Base-by-base conservation (phyloP, 1,140 invertebrate species). In the Aphelinus certus region DNA sequence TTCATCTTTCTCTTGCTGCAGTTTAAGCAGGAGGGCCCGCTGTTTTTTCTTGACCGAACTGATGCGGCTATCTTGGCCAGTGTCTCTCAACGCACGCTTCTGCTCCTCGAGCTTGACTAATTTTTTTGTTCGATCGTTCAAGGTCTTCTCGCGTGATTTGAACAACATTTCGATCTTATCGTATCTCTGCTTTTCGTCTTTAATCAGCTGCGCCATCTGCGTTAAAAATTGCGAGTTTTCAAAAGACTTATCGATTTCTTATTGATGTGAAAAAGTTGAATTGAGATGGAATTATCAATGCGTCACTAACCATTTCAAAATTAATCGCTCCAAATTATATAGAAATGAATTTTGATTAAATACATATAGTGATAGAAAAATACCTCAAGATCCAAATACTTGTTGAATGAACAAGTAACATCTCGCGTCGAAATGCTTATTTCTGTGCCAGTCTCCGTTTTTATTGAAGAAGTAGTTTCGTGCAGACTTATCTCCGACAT, bases 51-150 rank as follows among this genome's bases (percentile, higher is more conserved):
- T 88, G 26, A 91, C 88, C 6, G 88, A 86, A 58, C 90, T 87
- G 68, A 88, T 84, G 65, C 84, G 83, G 79, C 84, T 86, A 47
- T 88, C 88, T 68, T 88, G 90, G 9, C 89, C 89, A 9, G 87
- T 87, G 76, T 90, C 89, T 73, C 83, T 80, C 6, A 88, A 71
- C 7, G 82, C 87, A 48, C 88, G 85, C 76, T 90, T 90, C 74
- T 90, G 88, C 75, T 91, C 88, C 61, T 91, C 85, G 73, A 90
- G 84, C 60, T 88, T 86, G 7, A 90, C 84, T 75, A 91, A 88
- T 62, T 90, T 90, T 78, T 88, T 89, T 2, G 90, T 90, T 72
- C 90, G 89, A 82, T 92, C 90, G 51, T 89, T 87, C 63, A 91
- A 81, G 0, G 89, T 90, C 79, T 89, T 90, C 78, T 90, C 90